Evolutionary conservation across 2,113 vertebrate species (phyloP).

Genomic region (Etia nguti): DNA sequence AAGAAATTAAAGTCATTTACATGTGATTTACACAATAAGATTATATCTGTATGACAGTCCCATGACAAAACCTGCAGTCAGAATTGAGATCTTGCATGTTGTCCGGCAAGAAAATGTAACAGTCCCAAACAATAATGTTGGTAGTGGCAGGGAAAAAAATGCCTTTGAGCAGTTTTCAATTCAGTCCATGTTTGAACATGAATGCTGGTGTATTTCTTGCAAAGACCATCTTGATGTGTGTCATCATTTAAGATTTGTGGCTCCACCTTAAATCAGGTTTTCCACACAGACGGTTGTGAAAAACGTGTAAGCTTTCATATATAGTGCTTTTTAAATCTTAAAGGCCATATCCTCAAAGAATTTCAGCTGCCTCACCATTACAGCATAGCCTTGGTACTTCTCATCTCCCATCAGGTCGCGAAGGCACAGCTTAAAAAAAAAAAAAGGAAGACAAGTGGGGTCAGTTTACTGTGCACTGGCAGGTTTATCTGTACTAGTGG

Average conservation of each 20-base stretch:
- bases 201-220: not conserved
- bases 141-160: not conserved
- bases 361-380: conserved; percentile 90
- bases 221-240: not conserved
- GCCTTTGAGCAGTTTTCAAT: not conserved
- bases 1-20: not conserved
- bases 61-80: not conserved
- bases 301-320: not conserved
- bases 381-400: conserved; percentile 80
- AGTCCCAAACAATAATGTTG: not conserved
- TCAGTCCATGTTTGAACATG: not conserved
- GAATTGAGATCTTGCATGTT: not conserved
- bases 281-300: not conserved
- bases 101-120: not conserved
- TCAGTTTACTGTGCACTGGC: not conserved
- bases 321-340: conserved; percentile 59
- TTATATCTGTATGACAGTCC: not conserved
- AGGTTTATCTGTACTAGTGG: not conserved
- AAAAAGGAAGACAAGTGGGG: not conserved
- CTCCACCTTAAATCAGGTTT: not conserved
- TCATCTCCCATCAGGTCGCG: conserved; percentile 85
- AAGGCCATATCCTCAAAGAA: conserved; percentile 86
- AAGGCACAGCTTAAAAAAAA: conserved; percentile 72
- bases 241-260: not conserved
- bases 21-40: not conserved